These are phyloP conservation scores for Etheostoma spectabile DNA, from an alignment of 2,113 vertebrate species.

Conservation along the genomic window DNA sequence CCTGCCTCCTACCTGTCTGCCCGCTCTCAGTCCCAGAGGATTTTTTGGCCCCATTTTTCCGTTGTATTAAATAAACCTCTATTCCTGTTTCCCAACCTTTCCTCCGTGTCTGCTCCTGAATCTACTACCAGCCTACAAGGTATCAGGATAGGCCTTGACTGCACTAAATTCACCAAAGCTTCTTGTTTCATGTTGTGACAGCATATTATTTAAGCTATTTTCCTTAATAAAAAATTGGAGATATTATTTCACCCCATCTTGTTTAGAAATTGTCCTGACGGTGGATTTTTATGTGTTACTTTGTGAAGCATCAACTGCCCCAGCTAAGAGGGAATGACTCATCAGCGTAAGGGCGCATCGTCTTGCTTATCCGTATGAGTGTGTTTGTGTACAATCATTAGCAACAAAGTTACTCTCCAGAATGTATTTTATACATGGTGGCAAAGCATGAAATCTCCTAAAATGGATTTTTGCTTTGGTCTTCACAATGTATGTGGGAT, in stretches of 20 bases:
- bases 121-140: no score
- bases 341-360: background rate
- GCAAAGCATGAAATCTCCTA: background rate
- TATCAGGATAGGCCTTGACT: background rate
- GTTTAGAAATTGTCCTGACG: background rate
- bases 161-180: background rate
- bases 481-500: background rate
- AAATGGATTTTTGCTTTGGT: background rate
- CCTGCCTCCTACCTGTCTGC: no score
- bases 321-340: slow-evolving; percentile 4
- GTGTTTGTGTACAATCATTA: background rate
- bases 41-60: no score
- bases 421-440: background rate
- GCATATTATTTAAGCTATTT: background rate
- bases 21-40: no score
- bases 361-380: background rate
- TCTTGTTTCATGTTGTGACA: background rate
- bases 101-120: no score
- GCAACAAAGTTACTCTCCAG: background rate
- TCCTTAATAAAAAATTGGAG: background rate
- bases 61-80: no score
- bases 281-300: background rate
- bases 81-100: no score
- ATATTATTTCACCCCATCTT: background rate
- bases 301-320: background rate